phyloP scores from a whole-genome alignment of 2,113 vertebrate genomes.

The Heteronetta atricapilla region DNA sequence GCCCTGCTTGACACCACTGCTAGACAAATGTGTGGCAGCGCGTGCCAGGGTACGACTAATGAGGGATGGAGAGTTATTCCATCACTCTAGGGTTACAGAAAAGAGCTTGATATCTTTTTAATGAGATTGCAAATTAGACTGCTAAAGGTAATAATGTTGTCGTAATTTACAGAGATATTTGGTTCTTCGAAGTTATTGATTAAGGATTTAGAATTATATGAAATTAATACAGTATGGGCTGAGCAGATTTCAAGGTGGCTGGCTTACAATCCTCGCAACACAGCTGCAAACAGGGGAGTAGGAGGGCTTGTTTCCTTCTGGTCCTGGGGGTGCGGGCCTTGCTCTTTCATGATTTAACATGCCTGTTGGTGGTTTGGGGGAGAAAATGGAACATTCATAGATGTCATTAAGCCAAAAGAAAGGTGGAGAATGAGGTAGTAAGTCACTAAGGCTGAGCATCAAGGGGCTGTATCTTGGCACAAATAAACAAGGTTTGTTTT shows the following conservation, averaged over 20 bases:
- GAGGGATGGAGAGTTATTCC: slow-evolving; percentile 16
- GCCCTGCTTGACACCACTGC: neutral
- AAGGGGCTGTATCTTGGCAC: neutral
- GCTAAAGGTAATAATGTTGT: slow-evolving; percentile 32
- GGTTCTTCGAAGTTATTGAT: slow-evolving; percentile 47
- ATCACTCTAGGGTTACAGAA: slow-evolving; percentile 13
- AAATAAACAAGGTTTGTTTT: neutral
- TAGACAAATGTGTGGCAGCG: neutral
- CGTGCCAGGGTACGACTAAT: neutral
- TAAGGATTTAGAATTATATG: slow-evolving; percentile 35
- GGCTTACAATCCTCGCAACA: neutral
- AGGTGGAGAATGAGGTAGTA: neutral
- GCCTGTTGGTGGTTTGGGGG: neutral
- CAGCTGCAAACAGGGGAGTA: neutral
- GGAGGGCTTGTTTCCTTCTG: neutral
- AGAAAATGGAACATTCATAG: neutral
- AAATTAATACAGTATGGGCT: neutral
- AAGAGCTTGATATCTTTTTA: slow-evolving; percentile 36
- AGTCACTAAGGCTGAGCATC: neutral
- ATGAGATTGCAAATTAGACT: slow-evolving; percentile 49
- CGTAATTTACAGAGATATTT: slow-evolving; percentile 40
- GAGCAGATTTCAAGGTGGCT: neutral
- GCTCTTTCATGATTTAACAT: neutral
- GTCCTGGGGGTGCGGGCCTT: neutral
- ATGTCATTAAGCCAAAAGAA: neutral